These are phyloP conservation scores for Thaumetopoea pityocampa DNA, from an alignment of 1,140 invertebrate genomes.

Conservation along the genomic window DNA sequence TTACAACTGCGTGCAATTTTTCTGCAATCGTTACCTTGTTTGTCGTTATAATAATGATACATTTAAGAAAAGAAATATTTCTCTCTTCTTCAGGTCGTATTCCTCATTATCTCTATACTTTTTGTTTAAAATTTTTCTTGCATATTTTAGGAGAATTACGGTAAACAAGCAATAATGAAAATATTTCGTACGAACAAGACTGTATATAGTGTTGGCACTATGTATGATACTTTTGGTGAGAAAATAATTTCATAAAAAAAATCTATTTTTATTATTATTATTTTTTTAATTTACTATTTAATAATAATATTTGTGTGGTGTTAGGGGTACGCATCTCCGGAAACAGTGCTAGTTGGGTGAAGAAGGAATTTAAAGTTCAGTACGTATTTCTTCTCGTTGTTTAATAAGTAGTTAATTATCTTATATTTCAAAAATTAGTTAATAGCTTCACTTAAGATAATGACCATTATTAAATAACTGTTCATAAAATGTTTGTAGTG, in stretches of 20 bases:
- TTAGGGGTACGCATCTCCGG: constrained; percentile 52
- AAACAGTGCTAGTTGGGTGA: constrained; percentile 58
- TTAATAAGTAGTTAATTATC: not conserved
- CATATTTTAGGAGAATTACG: constrained; percentile 56
- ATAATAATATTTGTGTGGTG: constrained; percentile 2
- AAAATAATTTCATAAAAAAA: constrained; percentile 3
- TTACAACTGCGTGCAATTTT: not conserved
- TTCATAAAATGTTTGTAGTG: too few relatives aligned
- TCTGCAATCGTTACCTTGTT: too few relatives aligned
- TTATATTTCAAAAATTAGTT: constrained; percentile 1
- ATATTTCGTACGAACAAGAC: constrained; percentile 38
- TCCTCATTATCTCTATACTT: not conserved
- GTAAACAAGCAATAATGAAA: constrained; percentile 55
- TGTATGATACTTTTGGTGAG: constrained; percentile 49
- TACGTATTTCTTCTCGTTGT: constrained; percentile 23
- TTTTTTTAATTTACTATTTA: not conserved
- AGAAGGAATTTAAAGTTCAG: constrained; percentile 46
- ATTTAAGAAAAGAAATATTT: not conserved
- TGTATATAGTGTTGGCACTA: constrained; percentile 48
- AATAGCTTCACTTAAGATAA: too few relatives aligned
- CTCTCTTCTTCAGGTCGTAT: not conserved
- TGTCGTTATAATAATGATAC: too few relatives aligned
- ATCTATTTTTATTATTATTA: not conserved
- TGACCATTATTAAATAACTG: too few relatives aligned
- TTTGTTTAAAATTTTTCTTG: constrained; percentile 6